Evolutionary conservation across 2,113 vertebrate species (phyloP).

Genomic region (Hypanus sabinus): DNA sequence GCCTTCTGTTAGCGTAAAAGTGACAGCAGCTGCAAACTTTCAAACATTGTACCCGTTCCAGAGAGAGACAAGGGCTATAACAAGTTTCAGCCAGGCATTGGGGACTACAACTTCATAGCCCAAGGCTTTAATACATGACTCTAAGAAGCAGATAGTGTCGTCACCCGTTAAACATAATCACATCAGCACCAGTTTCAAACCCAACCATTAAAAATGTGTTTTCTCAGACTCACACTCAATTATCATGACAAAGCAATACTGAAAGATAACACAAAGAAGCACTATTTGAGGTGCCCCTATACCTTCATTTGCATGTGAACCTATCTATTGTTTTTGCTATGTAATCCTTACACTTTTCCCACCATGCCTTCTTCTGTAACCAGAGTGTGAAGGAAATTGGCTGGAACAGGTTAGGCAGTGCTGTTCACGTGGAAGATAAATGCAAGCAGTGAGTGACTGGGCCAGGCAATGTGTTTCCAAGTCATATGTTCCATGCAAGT

Average conservation of each 20-base stretch:
- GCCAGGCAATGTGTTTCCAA: neutral
- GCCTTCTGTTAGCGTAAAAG: constrained; percentile 4
- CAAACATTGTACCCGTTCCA: neutral
- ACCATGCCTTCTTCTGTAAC: neutral
- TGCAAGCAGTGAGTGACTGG: neutral
- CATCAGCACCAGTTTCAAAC: too few species aligned
- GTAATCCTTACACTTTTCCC: neutral
- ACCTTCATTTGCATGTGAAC: neutral
- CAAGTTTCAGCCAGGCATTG: neutral
- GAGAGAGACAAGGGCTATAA: neutral
- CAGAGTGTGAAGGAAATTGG: neutral
- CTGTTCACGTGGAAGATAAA: neutral
- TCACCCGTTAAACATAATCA: neutral
- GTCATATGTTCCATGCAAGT: neutral
- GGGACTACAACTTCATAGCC: neutral
- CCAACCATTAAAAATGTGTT: neutral
- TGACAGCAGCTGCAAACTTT: constrained; percentile 7
- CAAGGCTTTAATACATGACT: neutral
- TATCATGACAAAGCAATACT: neutral
- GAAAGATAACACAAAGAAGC: neutral
- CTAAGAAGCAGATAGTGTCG: neutral
- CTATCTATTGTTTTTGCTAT: neutral
- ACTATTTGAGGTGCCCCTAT: neutral
- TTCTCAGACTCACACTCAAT: neutral
- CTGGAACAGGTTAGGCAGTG: neutral